phyloP scores from a whole-genome alignment of 1,140 invertebrate genomes.

The Drosophila kohkoa region DNA sequence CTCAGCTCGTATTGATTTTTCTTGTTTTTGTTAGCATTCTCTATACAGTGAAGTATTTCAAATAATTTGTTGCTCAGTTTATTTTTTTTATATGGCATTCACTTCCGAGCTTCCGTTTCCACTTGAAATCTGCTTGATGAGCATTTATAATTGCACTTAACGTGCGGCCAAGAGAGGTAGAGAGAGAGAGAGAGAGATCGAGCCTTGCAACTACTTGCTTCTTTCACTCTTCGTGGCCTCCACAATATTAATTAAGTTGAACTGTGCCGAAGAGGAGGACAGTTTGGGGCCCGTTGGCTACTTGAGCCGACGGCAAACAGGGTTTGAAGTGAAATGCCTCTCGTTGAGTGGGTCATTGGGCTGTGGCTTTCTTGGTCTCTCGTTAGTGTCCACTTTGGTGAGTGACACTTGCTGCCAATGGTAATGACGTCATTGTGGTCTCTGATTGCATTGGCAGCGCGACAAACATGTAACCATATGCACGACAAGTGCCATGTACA shows the following conservation, averaged over 20 bases:
- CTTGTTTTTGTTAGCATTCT: conserved; percentile 25
- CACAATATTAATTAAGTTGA: conserved; percentile 75
- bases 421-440: conserved; percentile 76
- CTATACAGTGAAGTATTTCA: conserved; percentile 35
- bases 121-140: conserved; percentile 62
- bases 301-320: conserved; percentile 37
- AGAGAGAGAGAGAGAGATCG: not conserved
- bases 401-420: conserved; percentile 69
- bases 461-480: conserved; percentile 13
- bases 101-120: conserved; percentile 25
- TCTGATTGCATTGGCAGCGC: conserved; percentile 30
- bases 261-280: conserved; percentile 12
- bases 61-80: conserved; percentile 42
- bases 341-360: conserved; percentile 48
- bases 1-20: conserved; percentile 70
- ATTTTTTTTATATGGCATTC: conserved; percentile 4
- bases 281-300: conserved; percentile 19
- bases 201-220: conserved; percentile 19
- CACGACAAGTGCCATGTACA: not conserved
- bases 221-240: not conserved
- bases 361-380: conserved; percentile 35
- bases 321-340: conserved; percentile 54
- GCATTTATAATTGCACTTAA: conserved; percentile 79
- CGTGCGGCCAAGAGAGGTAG: conserved; percentile 37
- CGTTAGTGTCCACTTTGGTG: conserved; percentile 40